These are phyloP conservation scores for Bombyx mandarina DNA, from an alignment of 1,140 invertebrate genomes.

Conservation along the genomic window DNA sequence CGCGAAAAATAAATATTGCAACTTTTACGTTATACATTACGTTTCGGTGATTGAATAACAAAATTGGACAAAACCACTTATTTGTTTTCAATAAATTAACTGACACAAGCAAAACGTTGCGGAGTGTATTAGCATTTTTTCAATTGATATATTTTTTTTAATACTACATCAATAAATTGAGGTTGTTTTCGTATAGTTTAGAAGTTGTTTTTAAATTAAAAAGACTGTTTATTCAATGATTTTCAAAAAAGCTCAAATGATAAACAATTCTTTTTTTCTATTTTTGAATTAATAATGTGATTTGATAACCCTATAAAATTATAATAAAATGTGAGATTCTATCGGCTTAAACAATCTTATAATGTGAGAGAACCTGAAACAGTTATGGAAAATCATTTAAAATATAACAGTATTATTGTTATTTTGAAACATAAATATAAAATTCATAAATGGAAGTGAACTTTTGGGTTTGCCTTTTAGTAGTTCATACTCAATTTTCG, in stretches of 20 bases:
- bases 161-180: too few relatives aligned
- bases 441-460: conserved; percentile 62
- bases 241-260: too few relatives aligned
- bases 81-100: not conserved
- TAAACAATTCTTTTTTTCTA: too few relatives aligned
- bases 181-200: too few relatives aligned
- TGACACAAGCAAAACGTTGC: not conserved
- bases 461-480: conserved; percentile 43
- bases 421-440: conserved; percentile 32
- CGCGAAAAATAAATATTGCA: conserved; percentile 10
- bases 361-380: not conserved
- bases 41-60: not conserved
- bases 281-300: too few relatives aligned
- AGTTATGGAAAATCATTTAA: conserved; percentile 54
- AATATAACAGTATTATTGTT: conserved; percentile 20
- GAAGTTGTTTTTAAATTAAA: too few relatives aligned
- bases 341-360: too few relatives aligned
- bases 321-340: too few relatives aligned
- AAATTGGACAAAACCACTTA: too few relatives aligned
- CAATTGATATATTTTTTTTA: not conserved
- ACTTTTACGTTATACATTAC: conserved; percentile 39
- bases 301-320: too few relatives aligned
- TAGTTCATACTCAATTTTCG: conserved; percentile 34
- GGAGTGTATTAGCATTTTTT: not conserved
- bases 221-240: too few relatives aligned